phyloP scores from a whole-genome alignment of 2,888 invertebrate species.

The Microctonus hyperodae region DNA sequence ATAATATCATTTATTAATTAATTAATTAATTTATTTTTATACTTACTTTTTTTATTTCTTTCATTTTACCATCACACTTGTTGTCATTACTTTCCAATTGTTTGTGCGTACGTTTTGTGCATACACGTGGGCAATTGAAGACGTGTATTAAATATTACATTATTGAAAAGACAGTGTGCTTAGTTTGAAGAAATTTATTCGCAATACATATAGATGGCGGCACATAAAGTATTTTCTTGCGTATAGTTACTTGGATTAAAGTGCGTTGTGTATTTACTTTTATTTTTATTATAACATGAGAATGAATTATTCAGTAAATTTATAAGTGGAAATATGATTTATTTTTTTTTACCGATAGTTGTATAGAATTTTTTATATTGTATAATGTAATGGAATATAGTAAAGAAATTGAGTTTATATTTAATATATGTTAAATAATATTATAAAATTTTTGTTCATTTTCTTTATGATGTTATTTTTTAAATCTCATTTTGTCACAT shows the following conservation, averaged over 20 bases:
- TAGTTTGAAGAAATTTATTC: conserved; percentile 10
- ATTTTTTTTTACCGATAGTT: conserved; percentile 14
- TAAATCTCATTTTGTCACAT: background rate
- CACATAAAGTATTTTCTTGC: conserved; percentile 15
- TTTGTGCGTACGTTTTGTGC: background rate
- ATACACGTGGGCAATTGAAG: no score
- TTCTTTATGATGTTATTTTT: background rate
- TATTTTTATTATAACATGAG: background rate
- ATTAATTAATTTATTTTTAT: no score
- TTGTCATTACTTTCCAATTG: conserved; percentile 5
- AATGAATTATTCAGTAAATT: background rate
- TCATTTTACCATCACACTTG: background rate
- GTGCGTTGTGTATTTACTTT: background rate
- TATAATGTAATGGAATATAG: no score
- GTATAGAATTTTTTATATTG: conserved; percentile 7
- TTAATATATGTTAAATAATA: no score
- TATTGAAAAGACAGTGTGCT: background rate
- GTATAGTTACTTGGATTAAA: background rate
- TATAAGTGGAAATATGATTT: conserved; percentile 2
- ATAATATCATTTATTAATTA: background rate
- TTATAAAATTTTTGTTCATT: background rate
- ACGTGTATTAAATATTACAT: background rate
- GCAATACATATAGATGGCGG: conserved; percentile 25
- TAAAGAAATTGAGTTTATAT: no score
- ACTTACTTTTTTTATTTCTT: background rate